Base-by-base conservation (phyloP, 2,888 invertebrate genomes). In the Scrobipalpa costella region DNA sequence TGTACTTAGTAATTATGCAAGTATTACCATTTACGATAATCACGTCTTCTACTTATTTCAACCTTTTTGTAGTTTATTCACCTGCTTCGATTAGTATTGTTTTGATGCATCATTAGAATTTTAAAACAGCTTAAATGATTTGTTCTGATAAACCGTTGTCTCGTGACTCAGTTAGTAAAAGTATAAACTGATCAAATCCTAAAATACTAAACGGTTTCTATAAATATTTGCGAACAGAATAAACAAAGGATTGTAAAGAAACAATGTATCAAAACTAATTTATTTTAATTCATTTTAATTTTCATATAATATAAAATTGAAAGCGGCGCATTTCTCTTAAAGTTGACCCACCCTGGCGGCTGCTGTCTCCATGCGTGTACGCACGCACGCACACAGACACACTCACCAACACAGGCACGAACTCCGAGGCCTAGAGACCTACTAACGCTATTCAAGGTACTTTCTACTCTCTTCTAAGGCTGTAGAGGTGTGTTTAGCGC, bases 341-440 rank as follows among this genome's bases (percentile, higher is more conserved):
- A 76, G 80, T 89, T 90, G 86, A 70, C 34, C 65, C 34, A 68
- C 78, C 77, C 84, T 85, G 86, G 47, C 75, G 75, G 68, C 74
- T 79, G 84, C 90, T 90, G 88, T 90, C 90, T 89, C 89, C 86
- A 79, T 86, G 89, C 87, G 88, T 84, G 77, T 78, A 83, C 88
- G 84, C 88, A 88, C 85, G 84, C 67, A 69, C 21, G 17, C 52
- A 47, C 52, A 61, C 49, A 58, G 58, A 70, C 70, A 69, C 74
- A 2, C 73, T 67, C 73, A 68, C 75, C 78, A 84, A 70, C 88
- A 78, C 83, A 81, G 86, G 78, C 66, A 67, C 72, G 70, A 68
- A 70, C 66, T 63, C 65, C 73, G 66, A 88, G 87, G 88, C 90
- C 90, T 89, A 90, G 83, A 90, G 90, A 90, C 90, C 90, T 88